Conservation (phyloP, 1,140 invertebrate species). For the Lepidurus apus region DNA sequence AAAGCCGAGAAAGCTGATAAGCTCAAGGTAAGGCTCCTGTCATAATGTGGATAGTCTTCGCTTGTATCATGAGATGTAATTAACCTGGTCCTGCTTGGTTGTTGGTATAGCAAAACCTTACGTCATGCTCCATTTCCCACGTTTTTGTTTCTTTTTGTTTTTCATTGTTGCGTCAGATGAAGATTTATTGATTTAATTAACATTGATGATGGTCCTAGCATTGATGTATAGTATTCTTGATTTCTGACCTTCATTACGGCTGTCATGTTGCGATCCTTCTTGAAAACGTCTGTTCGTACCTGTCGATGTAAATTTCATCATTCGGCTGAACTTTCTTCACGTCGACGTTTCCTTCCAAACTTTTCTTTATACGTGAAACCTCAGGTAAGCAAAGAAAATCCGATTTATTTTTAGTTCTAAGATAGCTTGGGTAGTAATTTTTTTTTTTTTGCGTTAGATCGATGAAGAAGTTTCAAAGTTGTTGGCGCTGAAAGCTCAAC, state of each 20-base stretch:
- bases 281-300: background rate
- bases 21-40: constrained; percentile 55
- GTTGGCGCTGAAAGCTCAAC: constrained; percentile 67
- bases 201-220: constrained; percentile 36
- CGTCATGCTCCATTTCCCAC: background rate
- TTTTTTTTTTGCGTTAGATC: constrained; percentile 52
- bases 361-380: background rate
- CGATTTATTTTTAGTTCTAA: constrained; percentile 26
- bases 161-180: constrained; percentile 28
- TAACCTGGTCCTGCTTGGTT: background rate
- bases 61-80: constrained; percentile 37
- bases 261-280: background rate
- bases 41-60: constrained; percentile 24
- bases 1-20: constrained; percentile 70
- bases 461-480: constrained; percentile 74
- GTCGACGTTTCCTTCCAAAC: background rate
- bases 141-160: background rate
- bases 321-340: constrained; percentile 13
- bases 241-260: background rate
- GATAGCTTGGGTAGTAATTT: constrained; percentile 25
- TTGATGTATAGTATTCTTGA: constrained; percentile 35
- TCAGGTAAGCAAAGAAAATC: constrained; percentile 10
- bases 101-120: constrained; percentile 23
- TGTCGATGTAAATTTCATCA: background rate
- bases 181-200: constrained; percentile 32